phyloP scores from a whole-genome alignment of 2,113 vertebrate species.

The Uria aalge region DNA sequence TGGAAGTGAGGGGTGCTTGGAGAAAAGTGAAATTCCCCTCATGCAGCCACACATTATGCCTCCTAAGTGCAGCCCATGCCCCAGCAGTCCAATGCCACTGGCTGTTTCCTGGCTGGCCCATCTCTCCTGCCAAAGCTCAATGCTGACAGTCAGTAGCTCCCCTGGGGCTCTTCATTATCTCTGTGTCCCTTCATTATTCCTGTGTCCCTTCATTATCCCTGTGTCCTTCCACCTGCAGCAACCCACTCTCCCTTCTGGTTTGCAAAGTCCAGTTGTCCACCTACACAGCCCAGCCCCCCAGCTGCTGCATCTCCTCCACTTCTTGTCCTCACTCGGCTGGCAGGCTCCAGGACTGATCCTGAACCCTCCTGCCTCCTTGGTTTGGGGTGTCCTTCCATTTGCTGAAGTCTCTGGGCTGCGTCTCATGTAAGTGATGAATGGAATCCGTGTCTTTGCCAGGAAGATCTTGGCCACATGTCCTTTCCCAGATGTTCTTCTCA shows the following conservation, averaged over 20 bases:
- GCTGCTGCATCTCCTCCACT: not conserved
- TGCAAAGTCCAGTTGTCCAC: not conserved
- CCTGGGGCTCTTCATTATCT: not conserved
- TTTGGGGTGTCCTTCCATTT: not conserved
- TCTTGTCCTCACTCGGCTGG: not conserved
- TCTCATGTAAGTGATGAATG: not conserved
- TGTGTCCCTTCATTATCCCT: not conserved
- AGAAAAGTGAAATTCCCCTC: not conserved
- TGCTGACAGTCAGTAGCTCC: not conserved
- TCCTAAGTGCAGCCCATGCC: not conserved
- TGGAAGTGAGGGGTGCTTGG: not conserved
- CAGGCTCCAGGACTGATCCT: not conserved
- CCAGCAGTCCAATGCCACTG: not conserved
- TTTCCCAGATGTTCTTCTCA: not conserved
- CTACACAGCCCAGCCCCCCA: not conserved
- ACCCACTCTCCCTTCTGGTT: not conserved
- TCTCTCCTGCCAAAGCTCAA: not conserved
- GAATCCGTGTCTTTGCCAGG: not conserved
- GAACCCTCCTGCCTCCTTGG: rapidly evolving
- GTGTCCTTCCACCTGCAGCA: not conserved
- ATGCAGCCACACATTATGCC: rapidly evolving
- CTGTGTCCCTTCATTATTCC: not conserved
- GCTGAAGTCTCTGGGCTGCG: not conserved
- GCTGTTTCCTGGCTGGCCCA: not conserved
- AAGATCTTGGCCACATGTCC: not conserved